A percentile compares a stretch with the other conserved stretches of the same genome.
These are phyloP conservation scores for Pyrocoelia pectoralis DNA, from an alignment of 2,888 invertebrate species.

Conservation along the genomic window DNA sequence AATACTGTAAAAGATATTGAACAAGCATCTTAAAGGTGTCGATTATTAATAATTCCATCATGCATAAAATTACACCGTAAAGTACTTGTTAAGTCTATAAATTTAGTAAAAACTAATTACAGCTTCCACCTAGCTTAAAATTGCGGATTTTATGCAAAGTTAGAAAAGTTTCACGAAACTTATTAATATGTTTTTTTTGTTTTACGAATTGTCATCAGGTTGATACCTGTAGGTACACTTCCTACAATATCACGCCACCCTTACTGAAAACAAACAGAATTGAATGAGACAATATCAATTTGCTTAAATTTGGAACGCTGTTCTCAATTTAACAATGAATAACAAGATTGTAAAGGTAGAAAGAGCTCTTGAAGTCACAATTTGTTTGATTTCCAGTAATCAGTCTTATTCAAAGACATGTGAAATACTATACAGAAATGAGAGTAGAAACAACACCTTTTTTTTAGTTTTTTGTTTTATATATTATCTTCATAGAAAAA, in stretches of 20 bases:
- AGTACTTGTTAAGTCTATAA: constrained; percentile 7
- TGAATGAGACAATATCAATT: background rate
- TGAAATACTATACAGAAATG: too few species aligned
- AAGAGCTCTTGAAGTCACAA: too few species aligned
- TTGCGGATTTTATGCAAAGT: background rate
- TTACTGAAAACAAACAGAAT: background rate
- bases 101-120: constrained; percentile 11
- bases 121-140: background rate
- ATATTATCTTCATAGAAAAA: too few species aligned
- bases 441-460: too few species aligned
- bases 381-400: too few species aligned
- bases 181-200: background rate
- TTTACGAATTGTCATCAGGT: too few species aligned
- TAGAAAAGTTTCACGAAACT: background rate
- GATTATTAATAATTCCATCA: constrained; percentile 5
- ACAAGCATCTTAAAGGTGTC: constrained; percentile 2
- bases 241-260: background rate
- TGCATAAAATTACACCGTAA: constrained; percentile 6
- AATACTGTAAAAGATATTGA: background rate
- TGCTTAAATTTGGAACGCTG: background rate
- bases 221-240: too few species aligned
- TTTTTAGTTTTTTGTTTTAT: too few species aligned
- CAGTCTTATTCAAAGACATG: too few species aligned
- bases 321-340: background rate
- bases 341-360: background rate